phyloP scores from a whole-genome alignment of 1,140 invertebrate species.

The Drosophila pseudoananassae region DNA sequence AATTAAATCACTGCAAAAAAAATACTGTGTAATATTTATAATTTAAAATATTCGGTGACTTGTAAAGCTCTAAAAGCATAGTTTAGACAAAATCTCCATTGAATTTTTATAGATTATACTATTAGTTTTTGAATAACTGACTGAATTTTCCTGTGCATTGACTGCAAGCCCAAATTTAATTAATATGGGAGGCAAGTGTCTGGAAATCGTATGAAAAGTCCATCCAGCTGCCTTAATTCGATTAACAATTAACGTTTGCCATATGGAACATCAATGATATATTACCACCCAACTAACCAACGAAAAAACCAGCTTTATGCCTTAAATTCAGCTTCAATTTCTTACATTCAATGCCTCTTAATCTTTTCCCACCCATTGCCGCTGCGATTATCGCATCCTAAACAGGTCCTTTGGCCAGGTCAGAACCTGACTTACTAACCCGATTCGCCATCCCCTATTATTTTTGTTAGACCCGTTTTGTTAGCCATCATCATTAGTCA shows the following conservation, averaged over 20 bases:
- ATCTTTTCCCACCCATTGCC: neutral
- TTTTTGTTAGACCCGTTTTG: slow-evolving; percentile 26
- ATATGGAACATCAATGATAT: neutral
- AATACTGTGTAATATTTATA: neutral
- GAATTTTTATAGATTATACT: no score
- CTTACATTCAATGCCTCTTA: neutral
- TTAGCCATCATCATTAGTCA: slow-evolving; percentile 44
- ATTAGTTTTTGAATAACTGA: neutral
- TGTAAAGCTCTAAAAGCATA: neutral
- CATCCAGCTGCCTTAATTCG: slow-evolving; percentile 43
- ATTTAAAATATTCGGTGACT: neutral
- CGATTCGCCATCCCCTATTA: slow-evolving; percentile 36
- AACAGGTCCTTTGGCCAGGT: neutral
- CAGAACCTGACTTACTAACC: slow-evolving; percentile 15
- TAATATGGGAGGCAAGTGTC: slow-evolving; percentile 35
- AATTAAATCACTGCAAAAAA: neutral
- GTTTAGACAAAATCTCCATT: no score
- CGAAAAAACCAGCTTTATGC: neutral
- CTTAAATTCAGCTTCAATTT: no score
- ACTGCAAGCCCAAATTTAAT: slow-evolving; percentile 65
- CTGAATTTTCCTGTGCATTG: neutral
- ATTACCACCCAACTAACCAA: neutral
- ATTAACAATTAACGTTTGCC: slow-evolving; percentile 69
- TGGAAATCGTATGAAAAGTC: slow-evolving; percentile 11
- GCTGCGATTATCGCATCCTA: neutral